Conservation (phyloP, 2,797 vertebrate genomes). For the Protonibea diacanthus region DNA sequence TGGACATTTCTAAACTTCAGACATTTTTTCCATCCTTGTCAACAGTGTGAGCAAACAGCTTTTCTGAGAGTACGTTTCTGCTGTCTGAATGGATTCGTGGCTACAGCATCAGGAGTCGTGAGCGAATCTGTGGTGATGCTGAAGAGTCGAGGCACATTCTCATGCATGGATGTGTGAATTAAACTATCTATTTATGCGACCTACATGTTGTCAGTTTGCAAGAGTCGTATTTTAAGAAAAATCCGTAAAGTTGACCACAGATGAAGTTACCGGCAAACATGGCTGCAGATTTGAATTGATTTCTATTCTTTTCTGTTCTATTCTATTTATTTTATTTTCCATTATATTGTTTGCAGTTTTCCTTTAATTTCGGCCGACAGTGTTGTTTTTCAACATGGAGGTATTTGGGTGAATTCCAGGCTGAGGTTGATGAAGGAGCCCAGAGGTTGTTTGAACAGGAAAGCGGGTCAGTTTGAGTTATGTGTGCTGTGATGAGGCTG, state of each 20-base stretch:
- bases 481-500: constrained; percentile 19
- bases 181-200: background rate
- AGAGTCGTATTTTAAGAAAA: background rate
- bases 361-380: background rate
- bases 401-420: constrained; percentile 41
- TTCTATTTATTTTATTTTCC: too few species aligned
- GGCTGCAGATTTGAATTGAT: background rate
- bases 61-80: constrained; percentile 14
- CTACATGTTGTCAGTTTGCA: background rate
- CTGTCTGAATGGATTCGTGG: constrained; percentile 9
- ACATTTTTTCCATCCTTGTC: background rate
- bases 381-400: constrained; percentile 10
- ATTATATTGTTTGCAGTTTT: too few species aligned
- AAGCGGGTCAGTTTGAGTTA: constrained; percentile 54
- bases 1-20: background rate
- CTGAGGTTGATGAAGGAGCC: constrained; percentile 8
- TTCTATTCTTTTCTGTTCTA: too few species aligned
- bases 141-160: background rate
- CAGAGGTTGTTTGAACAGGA: constrained; percentile 52
- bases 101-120: constrained; percentile 1
- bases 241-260: background rate
- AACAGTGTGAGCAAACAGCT: background rate
- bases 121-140: background rate
- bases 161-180: background rate
- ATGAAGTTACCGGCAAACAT: background rate